Evolutionary conservation across 2,888 invertebrate genomes (phyloP).

Genomic region (Colostygia pectinataria): DNA sequence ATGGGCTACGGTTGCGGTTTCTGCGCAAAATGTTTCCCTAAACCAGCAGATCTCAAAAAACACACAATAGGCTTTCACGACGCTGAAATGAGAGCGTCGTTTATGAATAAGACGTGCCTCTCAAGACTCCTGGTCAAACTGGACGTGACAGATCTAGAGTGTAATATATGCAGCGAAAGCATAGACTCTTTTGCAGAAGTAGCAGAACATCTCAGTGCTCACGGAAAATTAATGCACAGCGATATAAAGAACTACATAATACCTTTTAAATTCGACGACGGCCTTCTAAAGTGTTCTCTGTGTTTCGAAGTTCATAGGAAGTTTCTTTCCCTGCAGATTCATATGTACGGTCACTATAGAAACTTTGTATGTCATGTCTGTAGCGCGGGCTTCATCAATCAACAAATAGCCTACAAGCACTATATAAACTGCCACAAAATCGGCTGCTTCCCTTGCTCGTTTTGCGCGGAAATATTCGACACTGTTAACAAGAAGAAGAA

Average conservation of each 20-base stretch:
- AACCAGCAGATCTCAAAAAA: constrained; percentile 48
- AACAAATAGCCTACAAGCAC: constrained; percentile 44
- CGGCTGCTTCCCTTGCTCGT: constrained; percentile 49
- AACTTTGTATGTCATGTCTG: constrained; percentile 57
- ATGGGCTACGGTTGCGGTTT: constrained; percentile 55
- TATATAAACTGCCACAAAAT: constrained; percentile 42
- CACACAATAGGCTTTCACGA: constrained; percentile 50
- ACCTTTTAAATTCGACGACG: constrained; percentile 38
- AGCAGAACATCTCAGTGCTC: constrained; percentile 34
- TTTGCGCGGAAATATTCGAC: constrained; percentile 65
- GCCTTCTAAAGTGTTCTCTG: constrained; percentile 27
- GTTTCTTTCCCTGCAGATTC: constrained; percentile 26
- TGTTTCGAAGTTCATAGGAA: constrained; percentile 26
- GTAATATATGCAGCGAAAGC: constrained; percentile 28
- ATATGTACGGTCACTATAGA: constrained; percentile 48
- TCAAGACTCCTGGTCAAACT: constrained; percentile 48
- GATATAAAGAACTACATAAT: constrained; percentile 42
- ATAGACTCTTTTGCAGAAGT: constrained; percentile 27
- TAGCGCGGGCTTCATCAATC: constrained; percentile 52
- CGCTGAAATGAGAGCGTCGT: constrained; percentile 33
- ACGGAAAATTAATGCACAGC: constrained; percentile 28
- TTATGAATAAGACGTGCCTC: constrained; percentile 40
- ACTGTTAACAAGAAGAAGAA: constrained; percentile 58
- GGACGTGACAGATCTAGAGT: constrained; percentile 52
- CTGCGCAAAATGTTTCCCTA: constrained; percentile 43